A percentile compares a stretch with the other conserved stretches of the same genome.
Evolutionary conservation across 2,888 invertebrate species (phyloP).

Genomic region (Ornithoptera alexandrae): DNA sequence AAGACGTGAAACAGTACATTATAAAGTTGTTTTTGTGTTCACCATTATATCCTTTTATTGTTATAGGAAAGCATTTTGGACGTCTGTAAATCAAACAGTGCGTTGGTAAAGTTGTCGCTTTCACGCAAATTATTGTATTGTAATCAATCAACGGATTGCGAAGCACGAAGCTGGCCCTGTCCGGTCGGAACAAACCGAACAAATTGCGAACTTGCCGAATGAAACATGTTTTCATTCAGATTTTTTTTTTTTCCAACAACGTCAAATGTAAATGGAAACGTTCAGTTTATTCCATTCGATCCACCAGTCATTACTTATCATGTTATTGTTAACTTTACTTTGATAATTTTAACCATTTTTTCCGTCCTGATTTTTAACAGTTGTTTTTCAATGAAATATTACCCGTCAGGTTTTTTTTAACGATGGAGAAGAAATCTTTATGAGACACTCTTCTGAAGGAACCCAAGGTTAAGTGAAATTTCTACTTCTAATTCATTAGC

Average conservation of each 20-base stretch:
- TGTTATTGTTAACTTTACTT: slow-evolving; percentile 68
- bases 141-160: slow-evolving; percentile 57
- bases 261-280: slow-evolving; percentile 65
- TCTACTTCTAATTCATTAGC: no score
- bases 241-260: slow-evolving; percentile 55
- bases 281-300: slow-evolving; percentile 69
- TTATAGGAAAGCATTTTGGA: not conserved
- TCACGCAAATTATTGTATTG: slow-evolving; percentile 61
- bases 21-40: no score
- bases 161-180: slow-evolving; percentile 32
- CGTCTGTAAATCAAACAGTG: slow-evolving; percentile 20
- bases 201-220: slow-evolving; percentile 62
- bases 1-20: no score
- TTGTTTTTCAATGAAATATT: not conserved
- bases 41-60: not conserved
- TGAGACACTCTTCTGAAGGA: no score
- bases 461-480: no score
- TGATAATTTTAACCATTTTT: slow-evolving; percentile 37
- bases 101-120: slow-evolving; percentile 47
- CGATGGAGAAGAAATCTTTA: no score
- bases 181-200: slow-evolving; percentile 51
- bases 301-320: slow-evolving; percentile 68
- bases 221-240: slow-evolving; percentile 56
- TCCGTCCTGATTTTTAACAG: not conserved
- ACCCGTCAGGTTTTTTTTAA: not conserved